Base-by-base conservation (phyloP, 2,797 vertebrate species). In the Xiphophorus birchmanni region DNA sequence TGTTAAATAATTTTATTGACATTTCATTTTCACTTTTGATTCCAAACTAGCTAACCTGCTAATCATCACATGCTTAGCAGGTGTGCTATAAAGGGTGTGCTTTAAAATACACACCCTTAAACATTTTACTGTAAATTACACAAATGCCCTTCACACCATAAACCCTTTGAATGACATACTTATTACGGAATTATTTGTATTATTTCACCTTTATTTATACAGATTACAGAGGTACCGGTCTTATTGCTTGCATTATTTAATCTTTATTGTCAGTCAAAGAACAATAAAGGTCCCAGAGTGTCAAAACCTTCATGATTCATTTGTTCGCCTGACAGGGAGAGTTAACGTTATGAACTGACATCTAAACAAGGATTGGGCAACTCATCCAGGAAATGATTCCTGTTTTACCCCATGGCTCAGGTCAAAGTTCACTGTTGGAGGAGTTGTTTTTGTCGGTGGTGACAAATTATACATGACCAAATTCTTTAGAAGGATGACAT, bases 251-350 rank as follows among this genome's bases (percentile, higher is more conserved):
- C 56, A 47, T 72, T 75, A 48, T 75, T 52, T 35, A 0, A 8
- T 58, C 23, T 40, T 74, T 40, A 0, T 17, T 42, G n/a, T 44
- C 29, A 58, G n/a, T 56, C 1, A 48, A 1, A 60, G 77, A 76
- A 77, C 54, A 74, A 78, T 35, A 71, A 48, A 80, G 17, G 75
- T 54, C 12, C 7, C 13, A 4, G 7, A 35, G n/a, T 65, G 48
- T 84, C 37, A 76, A 58, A 80, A 40, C 1, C 5, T 23, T 63
- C 35, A 5, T 89, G 83, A 84, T 52, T 86, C 77, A 84, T 10
- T 35, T 0, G 3, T 65, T 3, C 7, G 1, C 2, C 32, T 40
- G 35, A 80, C 77, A 29, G 6, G 60, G 7, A 47, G 4, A 15
- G 23, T 65, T 82, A 32, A 73, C 37, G 65, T 78, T 67, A 42